Base-by-base conservation (phyloP, 2,113 vertebrate genomes). In the Xenus cinereus region DNA sequence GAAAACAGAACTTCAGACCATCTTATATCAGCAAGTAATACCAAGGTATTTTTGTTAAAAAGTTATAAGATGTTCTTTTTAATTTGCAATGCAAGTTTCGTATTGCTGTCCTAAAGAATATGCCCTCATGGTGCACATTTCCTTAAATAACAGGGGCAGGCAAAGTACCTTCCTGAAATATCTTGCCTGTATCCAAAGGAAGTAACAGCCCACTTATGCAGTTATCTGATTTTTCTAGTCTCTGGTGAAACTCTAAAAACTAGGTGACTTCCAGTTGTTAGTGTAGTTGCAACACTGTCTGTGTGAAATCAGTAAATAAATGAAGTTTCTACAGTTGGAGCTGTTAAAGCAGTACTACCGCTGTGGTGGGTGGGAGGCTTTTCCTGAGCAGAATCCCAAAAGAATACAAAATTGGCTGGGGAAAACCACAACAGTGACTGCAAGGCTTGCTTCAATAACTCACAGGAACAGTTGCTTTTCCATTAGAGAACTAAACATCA, bases 191-290 rank as follows among this genome's bases (percentile, higher is more conserved):
- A n/a, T 53, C 19, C 24, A 53, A 85, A 75, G 57, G 20, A 77
- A 77, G 7, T 26, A 86, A 71, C 26, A 71, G 28, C 5, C 15
- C 4, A 8, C 54, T 56, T 59, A 32, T 27, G 43, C 43, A 28
- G 46, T 37, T 71, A 63, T 20, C 35, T 4, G 2, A 23, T 77
- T 86, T 92, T 69, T 83, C 59, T 80, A 37, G 37, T n/a, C 8
- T 12, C 26, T 54, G 41, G 32, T 77, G 54, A 73, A 93, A 84
- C 60, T 87, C 51, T n/a, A 84, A 33, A 64, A 93, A 68, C 30
- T n/a, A 66, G 54, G 86, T 68, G 45, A 62, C 59, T 96, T 95
- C 86, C 76, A 89, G 54, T 76, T 95, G 83, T 71, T 74, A 41
- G 26, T 30, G 46, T 13, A 66, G 45, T 74, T 90, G 46, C 32